Base-by-base conservation (phyloP, 2,888 invertebrate species). In the Asteroscopus sphinx region DNA sequence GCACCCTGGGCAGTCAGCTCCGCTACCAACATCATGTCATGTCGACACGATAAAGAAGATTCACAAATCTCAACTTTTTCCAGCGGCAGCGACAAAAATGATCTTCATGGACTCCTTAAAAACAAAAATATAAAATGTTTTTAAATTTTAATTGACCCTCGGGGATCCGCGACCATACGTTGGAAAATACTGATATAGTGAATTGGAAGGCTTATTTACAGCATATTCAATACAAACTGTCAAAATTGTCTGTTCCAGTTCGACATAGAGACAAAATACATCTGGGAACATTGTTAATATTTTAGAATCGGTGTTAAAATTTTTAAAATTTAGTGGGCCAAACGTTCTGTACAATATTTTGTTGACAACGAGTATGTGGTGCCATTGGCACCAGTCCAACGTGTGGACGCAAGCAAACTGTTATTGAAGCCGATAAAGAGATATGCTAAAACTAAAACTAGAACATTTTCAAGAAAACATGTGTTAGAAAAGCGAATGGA, bases 321-420 rank as follows among this genome's bases (percentile, higher is more conserved):
- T 64, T n/a, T 52, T 39, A 59, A 57, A 49, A 41, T 39, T 33
- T 46, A 26, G 25, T 60, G 3, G 28, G 21, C 46, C 33, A 44
- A 47, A 12, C 15, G 11, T 3, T 11, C 16, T 39, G 36, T 47
- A 32, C 37, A 5, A 13, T 53, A 35, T 64, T 39, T 42, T 26
- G 59, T 53, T 47, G 53, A 59, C 65, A 46, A 59, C 59, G 58
- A 58, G 33, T 52, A 44, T 59, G 53, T 53, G 17, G 64, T 42
- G 15, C 42, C 6, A 11, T 59, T 64, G 64, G 64, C 64, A n/a
- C 1, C 3, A 0, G 6, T 59, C 64, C 64, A 64, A 42, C 15
- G 7, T 2, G 26, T 11, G 17, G n/a, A 32, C 46, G 63, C 28
- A 28, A 32, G 48, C 39, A 30, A 6, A 47, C 36, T 33, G 36